Conservation (phyloP, 64 coral and sea anemone genomes). For the Acropora yongei region DNA sequence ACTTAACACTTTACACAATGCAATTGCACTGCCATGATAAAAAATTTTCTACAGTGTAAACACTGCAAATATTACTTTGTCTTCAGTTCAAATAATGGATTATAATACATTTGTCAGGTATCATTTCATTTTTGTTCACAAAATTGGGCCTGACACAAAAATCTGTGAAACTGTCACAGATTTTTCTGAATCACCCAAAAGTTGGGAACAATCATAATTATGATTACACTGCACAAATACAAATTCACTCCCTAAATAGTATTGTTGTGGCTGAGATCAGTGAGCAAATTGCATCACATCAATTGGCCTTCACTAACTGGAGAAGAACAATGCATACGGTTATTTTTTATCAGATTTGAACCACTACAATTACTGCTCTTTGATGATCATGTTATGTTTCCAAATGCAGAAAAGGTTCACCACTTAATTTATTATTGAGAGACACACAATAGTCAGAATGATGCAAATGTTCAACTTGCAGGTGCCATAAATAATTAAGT, state of each 20-base stretch:
- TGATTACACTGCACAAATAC: background rate
- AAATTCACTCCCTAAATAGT: slow-evolving; percentile 7
- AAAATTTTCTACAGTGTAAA: slow-evolving; percentile 10
- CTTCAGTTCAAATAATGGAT: background rate
- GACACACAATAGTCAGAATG: slow-evolving; percentile 6
- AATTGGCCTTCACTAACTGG: background rate
- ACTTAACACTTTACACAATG: slow-evolving; percentile 9
- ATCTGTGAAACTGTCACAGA: background rate
- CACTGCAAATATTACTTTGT: slow-evolving; percentile 5
- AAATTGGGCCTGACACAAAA: slow-evolving; percentile 10
- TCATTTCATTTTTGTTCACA: slow-evolving; percentile 11
- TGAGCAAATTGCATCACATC: slow-evolving; percentile 1
- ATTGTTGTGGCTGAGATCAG: slow-evolving; percentile 5
- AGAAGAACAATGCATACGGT: too few relatives aligned
- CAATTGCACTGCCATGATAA: slow-evolving; percentile 1
- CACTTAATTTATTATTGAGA: slow-evolving; percentile 4
- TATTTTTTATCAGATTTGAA: slow-evolving; percentile 5
- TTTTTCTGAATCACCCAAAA: background rate
- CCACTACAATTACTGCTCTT: slow-evolving; percentile 3
- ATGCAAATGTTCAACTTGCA: background rate
- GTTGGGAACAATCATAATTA: background rate
- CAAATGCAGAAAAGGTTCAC: slow-evolving; percentile 10
- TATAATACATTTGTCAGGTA: background rate
- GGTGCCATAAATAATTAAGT: background rate
- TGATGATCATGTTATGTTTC: slow-evolving; percentile 6